Evolutionary conservation across 1,140 invertebrate genomes (phyloP).

Genomic region (Drosophila triauraria): DNA sequence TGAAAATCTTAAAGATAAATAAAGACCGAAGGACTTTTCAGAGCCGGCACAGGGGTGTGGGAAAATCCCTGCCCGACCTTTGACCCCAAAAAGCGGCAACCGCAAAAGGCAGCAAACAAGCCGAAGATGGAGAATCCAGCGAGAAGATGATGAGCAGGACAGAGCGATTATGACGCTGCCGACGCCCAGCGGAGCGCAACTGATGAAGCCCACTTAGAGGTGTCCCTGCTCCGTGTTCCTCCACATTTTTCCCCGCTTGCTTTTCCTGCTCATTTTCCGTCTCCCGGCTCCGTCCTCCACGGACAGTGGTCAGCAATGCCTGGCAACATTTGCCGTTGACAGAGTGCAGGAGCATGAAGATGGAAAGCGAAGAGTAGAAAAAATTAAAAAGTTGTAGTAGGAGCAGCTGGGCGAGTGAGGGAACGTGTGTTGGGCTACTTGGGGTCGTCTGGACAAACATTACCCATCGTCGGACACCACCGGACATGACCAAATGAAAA

Average conservation of each 20-base stretch:
- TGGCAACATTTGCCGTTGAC: constrained; percentile 79
- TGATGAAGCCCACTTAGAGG: constrained; percentile 82
- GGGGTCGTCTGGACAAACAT: constrained; percentile 84
- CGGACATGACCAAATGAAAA: constrained; percentile 82
- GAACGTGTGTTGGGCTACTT: constrained; percentile 68
- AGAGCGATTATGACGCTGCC: constrained; percentile 71
- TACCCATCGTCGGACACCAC: constrained; percentile 63
- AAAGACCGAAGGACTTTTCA: constrained; percentile 52
- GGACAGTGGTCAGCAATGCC: constrained; percentile 47
- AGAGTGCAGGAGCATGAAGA: constrained; percentile 55
- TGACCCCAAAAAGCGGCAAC: constrained; percentile 72
- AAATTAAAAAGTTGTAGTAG: constrained; percentile 26
- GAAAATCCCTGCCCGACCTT: constrained; percentile 56
- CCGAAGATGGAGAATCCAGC: constrained; percentile 26
- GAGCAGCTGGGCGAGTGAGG: constrained; percentile 28
- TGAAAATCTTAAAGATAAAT: constrained; percentile 85
- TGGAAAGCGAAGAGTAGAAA: constrained; percentile 25
- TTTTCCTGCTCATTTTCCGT: constrained; percentile 23
- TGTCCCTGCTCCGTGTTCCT: constrained; percentile 47
- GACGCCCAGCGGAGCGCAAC: constrained; percentile 71
- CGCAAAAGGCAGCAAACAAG: constrained; percentile 54
- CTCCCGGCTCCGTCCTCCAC: constrained; percentile 7
- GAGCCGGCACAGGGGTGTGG: constrained; percentile 8
- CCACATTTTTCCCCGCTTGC: neutral
- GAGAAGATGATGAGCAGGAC: constrained; percentile 51